Base-by-base conservation (phyloP, 2,113 vertebrate species). In the Miniopterus natalensis region DNA sequence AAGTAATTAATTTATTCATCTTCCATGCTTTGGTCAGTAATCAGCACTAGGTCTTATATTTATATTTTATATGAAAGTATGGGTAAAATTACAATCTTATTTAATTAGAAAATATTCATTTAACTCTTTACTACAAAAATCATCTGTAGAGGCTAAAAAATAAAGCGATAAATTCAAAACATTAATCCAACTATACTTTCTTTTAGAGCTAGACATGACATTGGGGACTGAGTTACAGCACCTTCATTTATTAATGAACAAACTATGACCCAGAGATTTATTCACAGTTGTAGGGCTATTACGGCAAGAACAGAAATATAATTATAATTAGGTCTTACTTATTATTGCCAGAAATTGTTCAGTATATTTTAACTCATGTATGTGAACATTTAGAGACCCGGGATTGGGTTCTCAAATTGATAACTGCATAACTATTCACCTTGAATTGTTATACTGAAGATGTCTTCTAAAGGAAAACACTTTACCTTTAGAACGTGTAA, bases 291-390 rank as follows among this genome's bases (percentile, higher is more conserved):
- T 51, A 29, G 29, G 42, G 5, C 10, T 55, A 21, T 49, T 20
- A 61, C 10, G 8, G 29, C 3, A 49, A 89, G 51, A 86, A 91
- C 51, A 88, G 73, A 95, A 84, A 86, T 55, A 66, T 3, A 57
- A 20, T 78, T 90, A 23, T 36, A 36, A 36, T 66, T 91, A 36
- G 6, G 2, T 36, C 27, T 81, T n/a, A 0, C 4, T 89, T 57
- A 63, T 66, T 75, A 45, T 31, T 94, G 80, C 27, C 40, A 75
- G 45, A 83, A 36, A 75, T n/a, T 17, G 29, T n/a, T 84, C 29
- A 93, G 36, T 70, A 57, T 63, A 63, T 83, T 89, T 94, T 90
- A 95, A 59, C 27, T 47, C 40, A 66, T 13, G 15, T 15, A 92
- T 63, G 12, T 74, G 42, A 94, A 92, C 68, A 66, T 84, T n/a